A percentile compares a stretch with the other conserved stretches of the same genome.
These are phyloP conservation scores for Lota lota DNA, from an alignment of 2,113 vertebrate genomes.

Conservation along the genomic window DNA sequence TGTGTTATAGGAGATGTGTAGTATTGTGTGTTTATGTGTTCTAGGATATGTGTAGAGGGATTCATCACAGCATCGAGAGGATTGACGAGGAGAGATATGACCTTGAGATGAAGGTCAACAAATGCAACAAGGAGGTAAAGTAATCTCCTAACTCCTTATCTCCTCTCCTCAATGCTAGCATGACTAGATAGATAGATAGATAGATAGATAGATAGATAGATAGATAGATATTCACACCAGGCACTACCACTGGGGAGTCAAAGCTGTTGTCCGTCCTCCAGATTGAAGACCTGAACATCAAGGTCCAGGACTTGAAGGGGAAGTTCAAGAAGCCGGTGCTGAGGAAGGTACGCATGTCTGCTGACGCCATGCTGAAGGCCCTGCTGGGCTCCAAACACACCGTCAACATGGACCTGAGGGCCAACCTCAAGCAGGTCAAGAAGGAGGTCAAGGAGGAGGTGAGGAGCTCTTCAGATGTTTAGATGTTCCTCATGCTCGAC, in stretches of 20 bases:
- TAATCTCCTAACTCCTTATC: background rate
- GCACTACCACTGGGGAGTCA: too few species aligned
- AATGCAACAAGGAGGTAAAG: conserved; percentile 85
- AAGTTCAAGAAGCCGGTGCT: conserved; percentile 94
- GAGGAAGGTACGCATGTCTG: conserved; percentile 90
- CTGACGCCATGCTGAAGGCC: conserved; percentile 92
- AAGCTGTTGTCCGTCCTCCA: conserved; percentile 35
- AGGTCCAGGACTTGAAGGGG: conserved; percentile 91
- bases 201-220: too few species aligned
- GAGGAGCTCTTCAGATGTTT: conserved; percentile 12
- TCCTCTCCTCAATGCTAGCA: background rate
- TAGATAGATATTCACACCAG: too few species aligned
- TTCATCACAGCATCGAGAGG: conserved; percentile 85
- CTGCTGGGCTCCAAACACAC: conserved; percentile 97
- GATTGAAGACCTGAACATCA: conserved; percentile 93
- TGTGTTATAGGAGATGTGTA: background rate
- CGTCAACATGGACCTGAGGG: conserved; percentile 92
- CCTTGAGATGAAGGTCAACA: conserved; percentile 83
- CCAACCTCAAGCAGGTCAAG: conserved; percentile 98
- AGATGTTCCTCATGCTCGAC: background rate
- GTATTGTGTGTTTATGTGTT: conserved; percentile 5
- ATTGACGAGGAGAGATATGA: conserved; percentile 94
- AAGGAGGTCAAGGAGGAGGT: conserved; percentile 97
- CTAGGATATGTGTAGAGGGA: conserved; percentile 87
- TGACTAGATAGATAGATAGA: too few species aligned